phyloP scores from a whole-genome alignment of 2,797 vertebrate genomes.

The Danio choprae region DNA sequence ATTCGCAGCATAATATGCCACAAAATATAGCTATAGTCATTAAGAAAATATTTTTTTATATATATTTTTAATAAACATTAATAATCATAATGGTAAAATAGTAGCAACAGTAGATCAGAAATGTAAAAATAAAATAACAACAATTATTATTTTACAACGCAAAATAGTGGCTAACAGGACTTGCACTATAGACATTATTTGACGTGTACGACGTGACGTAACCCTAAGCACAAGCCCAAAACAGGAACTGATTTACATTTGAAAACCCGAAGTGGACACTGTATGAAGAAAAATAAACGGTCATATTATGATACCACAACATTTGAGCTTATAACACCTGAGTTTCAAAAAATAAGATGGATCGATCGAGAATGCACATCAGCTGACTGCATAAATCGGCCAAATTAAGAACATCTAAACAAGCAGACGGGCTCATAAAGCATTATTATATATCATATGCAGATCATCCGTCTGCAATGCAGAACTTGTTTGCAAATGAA shows the following conservation, averaged over 20 bases:
- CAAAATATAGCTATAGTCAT: no score
- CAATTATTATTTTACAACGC: neutral
- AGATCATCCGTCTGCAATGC: neutral
- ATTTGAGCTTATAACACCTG: neutral
- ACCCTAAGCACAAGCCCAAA: constrained; percentile 44
- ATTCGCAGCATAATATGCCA: no score
- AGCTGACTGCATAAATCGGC: neutral
- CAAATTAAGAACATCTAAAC: neutral
- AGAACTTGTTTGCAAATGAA: constrained; percentile 5
- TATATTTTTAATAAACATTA: no score
- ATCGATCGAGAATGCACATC: neutral
- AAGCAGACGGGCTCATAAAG: neutral
- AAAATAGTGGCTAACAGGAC: neutral
- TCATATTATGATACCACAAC: neutral
- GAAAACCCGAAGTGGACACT: constrained; percentile 9
- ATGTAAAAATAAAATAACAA: no score
- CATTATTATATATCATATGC: neutral
- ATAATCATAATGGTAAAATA: no score
- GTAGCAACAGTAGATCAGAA: no score
- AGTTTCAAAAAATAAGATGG: neutral
- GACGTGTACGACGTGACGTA: constrained; percentile 50
- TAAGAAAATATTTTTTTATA: no score
- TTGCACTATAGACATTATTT: no score
- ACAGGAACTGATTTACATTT: constrained; percentile 56
- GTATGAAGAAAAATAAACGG: constrained; percentile 12